These are phyloP conservation scores for Oryzaephilus surinamensis DNA, from an alignment of 1,140 invertebrate species.

Conservation along the genomic window DNA sequence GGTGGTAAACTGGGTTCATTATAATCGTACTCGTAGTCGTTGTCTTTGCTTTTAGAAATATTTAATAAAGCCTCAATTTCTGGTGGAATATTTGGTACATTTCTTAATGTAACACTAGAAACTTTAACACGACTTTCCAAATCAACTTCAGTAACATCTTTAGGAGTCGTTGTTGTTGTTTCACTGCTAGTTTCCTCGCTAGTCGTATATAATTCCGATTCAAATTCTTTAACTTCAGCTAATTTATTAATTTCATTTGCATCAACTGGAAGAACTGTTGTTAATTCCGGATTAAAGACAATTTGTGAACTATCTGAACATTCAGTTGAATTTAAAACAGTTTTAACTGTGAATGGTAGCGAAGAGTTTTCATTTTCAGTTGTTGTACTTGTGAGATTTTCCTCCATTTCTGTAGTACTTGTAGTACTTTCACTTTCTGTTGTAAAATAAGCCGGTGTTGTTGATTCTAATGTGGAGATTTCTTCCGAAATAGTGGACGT, in stretches of 20 bases:
- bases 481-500: no score
- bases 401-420: conserved; percentile 1
- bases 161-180: conserved; percentile 1
- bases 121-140: conserved; percentile 16
- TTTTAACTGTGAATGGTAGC: conserved; percentile 18
- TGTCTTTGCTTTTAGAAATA: conserved; percentile 38
- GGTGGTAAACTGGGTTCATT: conserved; percentile 56
- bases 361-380: conserved; percentile 4
- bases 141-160: conserved; percentile 9
- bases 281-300: conserved; percentile 1
- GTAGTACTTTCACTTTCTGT: no score
- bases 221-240: conserved; percentile 10
- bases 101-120: not conserved
- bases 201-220: conserved; percentile 4
- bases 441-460: conserved; percentile 7
- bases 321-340: conserved; percentile 28
- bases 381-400: conserved; percentile 2
- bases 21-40: conserved; percentile 55
- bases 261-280: conserved; percentile 13
- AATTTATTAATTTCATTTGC: conserved; percentile 16
- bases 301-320: conserved; percentile 18
- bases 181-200: conserved; percentile 2
- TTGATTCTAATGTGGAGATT: conserved; percentile 12
- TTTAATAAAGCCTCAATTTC: conserved; percentile 35
- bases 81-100: conserved; percentile 21